These are phyloP conservation scores for Xylota segnis DNA, from an alignment of 2,888 invertebrate species.

Conservation along the genomic window DNA sequence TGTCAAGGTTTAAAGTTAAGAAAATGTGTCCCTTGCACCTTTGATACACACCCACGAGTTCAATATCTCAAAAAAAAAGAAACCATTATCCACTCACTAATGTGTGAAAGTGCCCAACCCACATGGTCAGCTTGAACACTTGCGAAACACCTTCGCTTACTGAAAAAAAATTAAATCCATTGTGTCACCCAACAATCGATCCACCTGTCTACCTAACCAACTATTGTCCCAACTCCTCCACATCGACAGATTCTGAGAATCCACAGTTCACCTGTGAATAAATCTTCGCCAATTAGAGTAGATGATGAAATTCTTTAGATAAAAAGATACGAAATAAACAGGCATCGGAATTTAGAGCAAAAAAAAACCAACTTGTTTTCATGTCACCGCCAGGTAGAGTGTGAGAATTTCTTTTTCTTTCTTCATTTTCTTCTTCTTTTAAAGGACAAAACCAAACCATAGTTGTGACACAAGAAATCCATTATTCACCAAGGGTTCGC, in stretches of 20 bases:
- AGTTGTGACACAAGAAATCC: constrained; percentile 17
- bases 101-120: constrained; percentile 45
- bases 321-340: constrained; percentile 41
- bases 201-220: constrained; percentile 31
- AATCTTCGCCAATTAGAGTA: constrained; percentile 51
- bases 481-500: constrained; percentile 15
- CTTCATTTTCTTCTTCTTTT: background rate
- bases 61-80: constrained; percentile 4
- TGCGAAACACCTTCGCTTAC: constrained; percentile 37
- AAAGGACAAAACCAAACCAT: constrained; percentile 6
- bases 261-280: constrained; percentile 55
- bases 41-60: background rate
- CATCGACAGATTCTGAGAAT: constrained; percentile 43
- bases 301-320: constrained; percentile 31
- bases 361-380: constrained; percentile 8
- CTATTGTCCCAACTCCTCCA: constrained; percentile 13
- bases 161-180: background rate
- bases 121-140: constrained; percentile 28
- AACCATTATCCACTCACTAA: constrained; percentile 1
- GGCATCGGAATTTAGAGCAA: constrained; percentile 20
- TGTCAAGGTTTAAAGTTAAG: too few relatives aligned
- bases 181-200: constrained; percentile 10
- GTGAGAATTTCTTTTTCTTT: constrained; percentile 38
- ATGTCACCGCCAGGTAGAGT: constrained; percentile 53
- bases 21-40: too few relatives aligned